Conservation (phyloP, 2,888 invertebrate genomes). For the Lordiphosa fenestrarum region DNA sequence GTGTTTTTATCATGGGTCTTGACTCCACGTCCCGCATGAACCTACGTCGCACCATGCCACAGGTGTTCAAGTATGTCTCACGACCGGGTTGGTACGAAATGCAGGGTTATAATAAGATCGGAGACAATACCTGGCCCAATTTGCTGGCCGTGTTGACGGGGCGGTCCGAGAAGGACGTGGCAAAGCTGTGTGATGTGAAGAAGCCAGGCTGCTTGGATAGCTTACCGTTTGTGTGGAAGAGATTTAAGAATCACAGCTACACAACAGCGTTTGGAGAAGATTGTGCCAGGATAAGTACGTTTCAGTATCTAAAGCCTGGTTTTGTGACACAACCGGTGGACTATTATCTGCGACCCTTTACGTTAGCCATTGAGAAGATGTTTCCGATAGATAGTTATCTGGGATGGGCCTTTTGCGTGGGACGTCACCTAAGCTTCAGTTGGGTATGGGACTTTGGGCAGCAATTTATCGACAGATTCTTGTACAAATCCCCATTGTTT, state of each 20-base stretch:
- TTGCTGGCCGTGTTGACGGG: constrained; percentile 90
- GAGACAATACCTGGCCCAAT: constrained; percentile 94
- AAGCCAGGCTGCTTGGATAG: constrained; percentile 83
- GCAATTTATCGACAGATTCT: constrained; percentile 84
- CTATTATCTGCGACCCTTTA: constrained; percentile 88
- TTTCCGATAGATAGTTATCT: constrained; percentile 78
- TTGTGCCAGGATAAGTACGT: constrained; percentile 84
- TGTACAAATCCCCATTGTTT: constrained; percentile 83
- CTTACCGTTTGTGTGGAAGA: constrained; percentile 88
- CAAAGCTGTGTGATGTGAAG: constrained; percentile 80
- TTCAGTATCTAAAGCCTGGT: constrained; percentile 84
- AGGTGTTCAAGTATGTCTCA: constrained; percentile 84
- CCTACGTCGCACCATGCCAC: constrained; percentile 86
- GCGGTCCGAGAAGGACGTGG: constrained; percentile 80
- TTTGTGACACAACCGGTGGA: constrained; percentile 88
- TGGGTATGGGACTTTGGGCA: constrained; percentile 85
- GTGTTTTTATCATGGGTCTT: constrained; percentile 86
- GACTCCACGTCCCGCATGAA: constrained; percentile 91
- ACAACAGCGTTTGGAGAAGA: constrained; percentile 90
- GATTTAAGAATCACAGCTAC: constrained; percentile 85
- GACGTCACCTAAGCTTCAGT: constrained; percentile 83
- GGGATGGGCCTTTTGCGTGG: constrained; percentile 82
- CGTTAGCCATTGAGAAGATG: constrained; percentile 84
- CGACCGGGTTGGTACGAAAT: constrained; percentile 84
- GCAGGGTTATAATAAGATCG: constrained; percentile 86